A percentile compares a stretch with the other conserved stretches of the same genome.
Evolutionary conservation across 2,888 invertebrate genomes (phyloP).

Genomic region (Sussaba pulchella): DNA sequence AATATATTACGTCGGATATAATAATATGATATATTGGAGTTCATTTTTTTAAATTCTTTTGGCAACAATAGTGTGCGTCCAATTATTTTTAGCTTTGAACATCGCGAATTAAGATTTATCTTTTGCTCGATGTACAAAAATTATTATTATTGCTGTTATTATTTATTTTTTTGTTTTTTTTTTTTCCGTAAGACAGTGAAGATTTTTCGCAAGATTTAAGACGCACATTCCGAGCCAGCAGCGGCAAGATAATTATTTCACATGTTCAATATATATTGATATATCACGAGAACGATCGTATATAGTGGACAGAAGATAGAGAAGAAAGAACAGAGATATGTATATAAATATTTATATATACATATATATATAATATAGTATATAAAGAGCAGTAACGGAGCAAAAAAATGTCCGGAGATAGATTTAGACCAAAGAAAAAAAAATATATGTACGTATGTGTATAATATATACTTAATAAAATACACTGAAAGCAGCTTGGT

Average conservation of each 20-base stretch:
- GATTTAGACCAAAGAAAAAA: slow-evolving; percentile 71
- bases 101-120: slow-evolving; percentile 2
- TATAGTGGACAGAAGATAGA: slow-evolving; percentile 61
- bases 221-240: slow-evolving; percentile 33
- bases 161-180: slow-evolving; percentile 43
- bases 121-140: no score
- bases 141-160: slow-evolving; percentile 36
- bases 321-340: slow-evolving; percentile 55
- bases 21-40: slow-evolving; percentile 64
- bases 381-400: slow-evolving; percentile 62
- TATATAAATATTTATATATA: slow-evolving; percentile 63
- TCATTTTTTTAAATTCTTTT: slow-evolving; percentile 43
- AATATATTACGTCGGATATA: slow-evolving; percentile 68
- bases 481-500: slow-evolving; percentile 84
- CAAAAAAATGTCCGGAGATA: slow-evolving; percentile 68
- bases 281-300: slow-evolving; percentile 60
- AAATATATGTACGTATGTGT: slow-evolving; percentile 69
- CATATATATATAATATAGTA: slow-evolving; percentile 50
- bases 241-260: slow-evolving; percentile 49
- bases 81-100: neutral
- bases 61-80: slow-evolving; percentile 37
- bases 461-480: slow-evolving; percentile 77
- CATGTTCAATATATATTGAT: slow-evolving; percentile 61
- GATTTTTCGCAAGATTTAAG: slow-evolving; percentile 45
- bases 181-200: slow-evolving; percentile 2